phyloP scores from a whole-genome alignment of 2,113 vertebrate genomes.

The Hyla sarda region DNA sequence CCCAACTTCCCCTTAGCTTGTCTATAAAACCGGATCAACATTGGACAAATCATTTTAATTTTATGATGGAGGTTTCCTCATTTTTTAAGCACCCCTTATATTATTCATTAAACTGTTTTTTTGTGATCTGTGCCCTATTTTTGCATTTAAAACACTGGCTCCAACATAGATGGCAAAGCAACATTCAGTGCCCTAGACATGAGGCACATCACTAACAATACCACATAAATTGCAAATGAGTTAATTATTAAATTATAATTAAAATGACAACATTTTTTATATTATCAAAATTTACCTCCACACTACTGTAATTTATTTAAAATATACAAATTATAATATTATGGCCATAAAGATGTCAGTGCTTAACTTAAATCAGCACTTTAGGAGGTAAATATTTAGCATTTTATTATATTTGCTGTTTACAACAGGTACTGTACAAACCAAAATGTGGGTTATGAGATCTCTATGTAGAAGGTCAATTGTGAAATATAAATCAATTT shows the following conservation, averaged over 20 bases:
- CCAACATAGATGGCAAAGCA: not conserved
- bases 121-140: too few species aligned
- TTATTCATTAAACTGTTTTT: too few species aligned
- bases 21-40: too few species aligned
- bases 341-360: not conserved
- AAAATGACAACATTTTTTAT: too few species aligned
- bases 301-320: not conserved
- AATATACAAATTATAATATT: not conserved
- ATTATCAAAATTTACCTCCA: too few species aligned
- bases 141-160: too few species aligned
- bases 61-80: too few species aligned
- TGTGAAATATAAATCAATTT: slow-evolving; percentile 39
- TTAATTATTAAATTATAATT: not conserved
- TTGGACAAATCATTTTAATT: too few species aligned
- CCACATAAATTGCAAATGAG: not conserved
- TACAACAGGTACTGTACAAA: not conserved
- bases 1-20: too few species aligned
- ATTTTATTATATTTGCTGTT: not conserved
- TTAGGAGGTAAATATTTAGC: not conserved
- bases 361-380: not conserved
- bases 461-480: slow-evolving; percentile 37
- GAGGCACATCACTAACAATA: not conserved
- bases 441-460: not conserved
- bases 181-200: not conserved
- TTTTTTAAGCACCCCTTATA: too few species aligned